Percentiles rank a stretch among this genome's conserved stretches.
phyloP scores from a whole-genome alignment of 2,888 invertebrate genomes.

The Gymnoscelis rufifasciata region DNA sequence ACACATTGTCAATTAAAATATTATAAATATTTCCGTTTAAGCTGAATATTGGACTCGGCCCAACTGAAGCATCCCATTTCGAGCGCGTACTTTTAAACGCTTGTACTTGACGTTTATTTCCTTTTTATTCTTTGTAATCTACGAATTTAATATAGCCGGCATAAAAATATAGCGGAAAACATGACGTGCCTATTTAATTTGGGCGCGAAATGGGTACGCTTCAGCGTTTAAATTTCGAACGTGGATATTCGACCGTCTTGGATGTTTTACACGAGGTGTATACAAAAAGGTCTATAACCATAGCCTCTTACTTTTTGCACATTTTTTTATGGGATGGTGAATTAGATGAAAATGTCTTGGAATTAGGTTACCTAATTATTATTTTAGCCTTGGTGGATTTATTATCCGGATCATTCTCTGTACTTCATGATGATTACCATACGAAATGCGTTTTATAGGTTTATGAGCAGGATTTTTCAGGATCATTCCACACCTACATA shows the following conservation, averaged over 20 bases:
- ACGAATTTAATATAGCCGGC: slow-evolving; percentile 63
- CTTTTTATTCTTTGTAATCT: slow-evolving; percentile 67
- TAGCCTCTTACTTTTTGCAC: no score
- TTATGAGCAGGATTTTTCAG: no score
- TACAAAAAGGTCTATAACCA: no score
- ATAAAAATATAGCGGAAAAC: slow-evolving; percentile 59
- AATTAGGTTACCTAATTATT: no score
- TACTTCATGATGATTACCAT: no score
- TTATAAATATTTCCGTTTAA: slow-evolving; percentile 1
- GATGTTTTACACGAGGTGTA: slow-evolving; percentile 1
- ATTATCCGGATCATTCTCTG: no score
- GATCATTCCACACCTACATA: no score
- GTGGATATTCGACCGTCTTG: slow-evolving; percentile 28
- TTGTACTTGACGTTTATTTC: slow-evolving; percentile 62
- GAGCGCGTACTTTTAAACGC: slow-evolving; percentile 54
- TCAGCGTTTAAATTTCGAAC: slow-evolving; percentile 53
- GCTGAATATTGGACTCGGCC: slow-evolving; percentile 16
- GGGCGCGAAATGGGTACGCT: slow-evolving; percentile 42
- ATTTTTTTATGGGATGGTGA: no score
- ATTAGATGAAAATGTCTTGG: no score
- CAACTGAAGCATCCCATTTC: slow-evolving; percentile 41
- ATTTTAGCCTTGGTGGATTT: no score
- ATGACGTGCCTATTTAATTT: slow-evolving; percentile 54
- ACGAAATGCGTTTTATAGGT: no score
- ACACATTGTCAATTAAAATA: slow-evolving; percentile 2